Evolutionary conservation across 2,113 vertebrate genomes (phyloP), one percentile per base, ranked within the genome.

Genomic region (Calyptomena viridis): DNA sequence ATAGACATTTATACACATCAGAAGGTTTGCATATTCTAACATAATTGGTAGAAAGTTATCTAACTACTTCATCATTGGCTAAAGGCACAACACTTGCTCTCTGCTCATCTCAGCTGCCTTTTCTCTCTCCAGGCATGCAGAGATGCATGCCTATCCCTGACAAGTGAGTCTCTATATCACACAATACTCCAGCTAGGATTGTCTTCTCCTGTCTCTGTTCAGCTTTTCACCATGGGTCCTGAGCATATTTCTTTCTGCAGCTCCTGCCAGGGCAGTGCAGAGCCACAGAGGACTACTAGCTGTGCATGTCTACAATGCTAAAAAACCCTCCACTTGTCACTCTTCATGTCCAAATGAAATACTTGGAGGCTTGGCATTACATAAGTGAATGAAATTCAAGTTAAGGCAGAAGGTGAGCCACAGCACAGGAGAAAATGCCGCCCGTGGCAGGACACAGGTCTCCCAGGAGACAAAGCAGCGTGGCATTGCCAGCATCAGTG

Each of bases 401-500:
- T 31, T 46, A n/a, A 69, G 31, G 55, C 30, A 55, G 59, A 64
- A 77, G 53, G 40, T 40, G 39, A 76, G 52, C 30, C 37, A 23
- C 2, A 40, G 74, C 39, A 31, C 28, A 16, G 15, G 19, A 15
- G 52, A 33, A 71, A 39, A 49, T 3, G 16, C n/a, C n/a, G n/a
- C n/a, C n/a, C n/a, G n/a, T n/a, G n/a, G 60, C 17, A 74, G 25
- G 68, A 18, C 3, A 3, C 1, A 1, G 31, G 14, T 58, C 10
- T 53, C 85, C 67, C 16, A 24, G 53, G 14, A 63, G 35, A 39
- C 69, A 47, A 24, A 28, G 49, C 28, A 40, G 59, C 40, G 9
- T 0, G 3, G 72, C 28, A 11, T 1, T 8, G 7, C 52, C 47
- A 16, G 47, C 67, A 42, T 5, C 68, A 18, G 33, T 6, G 12